Base-by-base conservation (phyloP, 2,797 vertebrate genomes). In the Phyllotis vaccarum region DNA sequence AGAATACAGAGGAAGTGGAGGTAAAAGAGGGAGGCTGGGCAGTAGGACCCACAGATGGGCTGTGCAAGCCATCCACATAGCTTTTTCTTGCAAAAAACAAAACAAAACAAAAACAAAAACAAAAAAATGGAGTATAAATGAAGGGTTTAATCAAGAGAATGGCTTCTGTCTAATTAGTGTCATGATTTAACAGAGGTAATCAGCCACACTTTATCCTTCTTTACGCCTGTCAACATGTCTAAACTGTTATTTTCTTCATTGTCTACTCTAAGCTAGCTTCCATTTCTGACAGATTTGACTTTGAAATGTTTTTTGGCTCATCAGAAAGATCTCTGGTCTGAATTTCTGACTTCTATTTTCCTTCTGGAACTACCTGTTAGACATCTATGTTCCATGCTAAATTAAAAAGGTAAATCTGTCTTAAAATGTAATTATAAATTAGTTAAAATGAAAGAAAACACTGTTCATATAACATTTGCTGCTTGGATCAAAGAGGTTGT, bases 201-300 rank as follows among this genome's bases (percentile, higher is more conserved):
- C 83, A 94, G 43, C n/a, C 60, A 75, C 37, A 60, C 43, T 68
- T 87, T 70, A 91, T 91, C 75, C 64, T 95, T 92, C 90, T 86
- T 86, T 92, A 79, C 86, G 80, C 90, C 91, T 94, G 94, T 97
- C 91, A 95, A 95, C 95, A 88, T 76, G 37, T 97, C 93, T 81
- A 89, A 86, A 91, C 43, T 43, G 43, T 86, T 74, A 40, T 81
- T 91, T 91, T 89, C 93, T 88, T 93, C 85, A 64, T 94, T 92
- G 78, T 90, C 89, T 74, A 91, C 85, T 93, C 74, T 68, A 92
- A 96, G 37, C 75, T 81, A 49, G 70, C 60, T 95, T 92, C 93
- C n/a, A 72, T 91, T 96, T 90, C 82, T 95, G 93, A 95, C 94
- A 97, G 93, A 95, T 93, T 88, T 95, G 93, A 96, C 60, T 93